A percentile compares a stretch with the other conserved stretches of the same genome.
These are phyloP conservation scores for Dreissena rostriformis DNA, from an alignment of 1,140 invertebrate species.

Conservation along the genomic window DNA sequence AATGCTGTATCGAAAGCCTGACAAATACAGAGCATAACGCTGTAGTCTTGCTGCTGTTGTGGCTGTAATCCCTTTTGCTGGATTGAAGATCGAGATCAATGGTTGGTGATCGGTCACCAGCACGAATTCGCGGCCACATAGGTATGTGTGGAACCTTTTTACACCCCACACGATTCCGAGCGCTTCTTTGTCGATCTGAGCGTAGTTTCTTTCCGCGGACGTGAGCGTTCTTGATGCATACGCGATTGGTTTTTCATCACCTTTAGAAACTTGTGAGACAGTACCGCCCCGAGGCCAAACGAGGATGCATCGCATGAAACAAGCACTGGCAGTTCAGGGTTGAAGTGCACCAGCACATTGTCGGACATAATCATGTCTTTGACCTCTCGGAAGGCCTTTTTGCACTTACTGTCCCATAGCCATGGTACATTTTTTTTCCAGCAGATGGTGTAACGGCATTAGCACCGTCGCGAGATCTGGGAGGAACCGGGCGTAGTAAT, in stretches of 20 bases:
- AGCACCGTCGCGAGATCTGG: constrained; percentile 50
- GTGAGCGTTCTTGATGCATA: constrained; percentile 81
- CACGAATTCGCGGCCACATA: constrained; percentile 80
- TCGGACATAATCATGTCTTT: constrained; percentile 55
- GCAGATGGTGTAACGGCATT: constrained; percentile 48
- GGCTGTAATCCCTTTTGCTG: constrained; percentile 72
- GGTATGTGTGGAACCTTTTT: constrained; percentile 82
- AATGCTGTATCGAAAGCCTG: background rate
- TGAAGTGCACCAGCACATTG: constrained; percentile 48
- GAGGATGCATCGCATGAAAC: constrained; percentile 82
- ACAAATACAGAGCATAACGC: constrained; percentile 67
- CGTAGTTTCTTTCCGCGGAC: constrained; percentile 82
- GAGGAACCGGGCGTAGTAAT: constrained; percentile 61
- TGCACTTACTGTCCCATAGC: constrained; percentile 40
- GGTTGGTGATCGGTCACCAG: constrained; percentile 82
- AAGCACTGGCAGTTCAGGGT: constrained; percentile 19
- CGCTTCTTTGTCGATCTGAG: constrained; percentile 83
- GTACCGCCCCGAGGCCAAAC: constrained; percentile 81
- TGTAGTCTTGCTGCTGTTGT: constrained; percentile 71
- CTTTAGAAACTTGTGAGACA: constrained; percentile 80
- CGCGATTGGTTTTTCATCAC: constrained; percentile 77
- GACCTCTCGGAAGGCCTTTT: constrained; percentile 38
- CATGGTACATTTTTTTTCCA: constrained; percentile 50
- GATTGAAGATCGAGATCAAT: constrained; percentile 78
- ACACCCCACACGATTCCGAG: constrained; percentile 81